Percentiles rank a stretch among this genome's conserved stretches.
phyloP scores from a whole-genome alignment of 1,140 invertebrate species.

The Camponotus floridanus region DNA sequence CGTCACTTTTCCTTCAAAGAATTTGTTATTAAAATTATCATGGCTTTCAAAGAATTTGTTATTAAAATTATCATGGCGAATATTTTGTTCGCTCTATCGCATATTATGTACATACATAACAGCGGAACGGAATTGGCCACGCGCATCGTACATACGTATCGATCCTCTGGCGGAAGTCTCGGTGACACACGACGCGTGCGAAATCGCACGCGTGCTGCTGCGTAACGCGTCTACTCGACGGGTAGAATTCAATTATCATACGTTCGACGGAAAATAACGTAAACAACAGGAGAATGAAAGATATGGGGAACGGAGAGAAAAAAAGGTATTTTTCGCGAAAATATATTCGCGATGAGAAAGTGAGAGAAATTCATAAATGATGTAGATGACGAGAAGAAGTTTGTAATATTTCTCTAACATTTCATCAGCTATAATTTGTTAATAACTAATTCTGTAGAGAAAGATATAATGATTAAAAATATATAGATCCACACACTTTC shows the following conservation, averaged over 20 bases:
- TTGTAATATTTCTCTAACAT: background rate
- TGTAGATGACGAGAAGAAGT: background rate
- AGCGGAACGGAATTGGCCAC: background rate
- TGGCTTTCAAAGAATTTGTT: background rate
- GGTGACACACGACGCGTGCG: no score
- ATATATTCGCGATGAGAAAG: background rate
- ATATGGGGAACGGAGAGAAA: no score
- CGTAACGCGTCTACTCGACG: background rate
- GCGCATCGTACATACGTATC: background rate
- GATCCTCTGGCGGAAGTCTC: constrained; percentile 1
- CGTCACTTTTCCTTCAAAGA: background rate
- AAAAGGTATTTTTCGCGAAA: background rate
- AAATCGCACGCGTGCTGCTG: background rate
- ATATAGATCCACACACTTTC: background rate
- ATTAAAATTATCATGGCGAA: background rate
- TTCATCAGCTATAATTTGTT: background rate
- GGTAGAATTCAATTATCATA: constrained; percentile 24
- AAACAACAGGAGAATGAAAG: background rate
- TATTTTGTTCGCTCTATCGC: no score
- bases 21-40: constrained; percentile 16
- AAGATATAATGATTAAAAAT: background rate
- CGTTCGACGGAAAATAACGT: background rate
- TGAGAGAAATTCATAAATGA: background rate
- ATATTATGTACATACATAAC: background rate
- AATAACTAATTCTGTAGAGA: background rate